phyloP scores from a whole-genome alignment of 1,140 invertebrate species.

The Drosophila seguyi region DNA sequence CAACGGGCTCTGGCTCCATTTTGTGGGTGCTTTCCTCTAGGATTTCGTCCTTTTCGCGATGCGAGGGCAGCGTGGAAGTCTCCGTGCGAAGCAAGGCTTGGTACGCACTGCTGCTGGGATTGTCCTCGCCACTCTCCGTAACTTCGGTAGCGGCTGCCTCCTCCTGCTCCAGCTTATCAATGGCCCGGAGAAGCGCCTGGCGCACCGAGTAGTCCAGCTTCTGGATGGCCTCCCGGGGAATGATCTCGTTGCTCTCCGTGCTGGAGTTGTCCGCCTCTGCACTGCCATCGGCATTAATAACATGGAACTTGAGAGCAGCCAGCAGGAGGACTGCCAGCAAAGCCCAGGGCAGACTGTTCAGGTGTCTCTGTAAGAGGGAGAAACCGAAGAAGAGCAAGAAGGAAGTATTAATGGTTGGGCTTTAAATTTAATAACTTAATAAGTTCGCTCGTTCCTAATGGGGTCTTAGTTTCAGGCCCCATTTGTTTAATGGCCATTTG shows the following conservation, averaged over 20 bases:
- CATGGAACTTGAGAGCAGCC: constrained; percentile 60
- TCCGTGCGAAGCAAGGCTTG: constrained; percentile 24
- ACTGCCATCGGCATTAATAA: constrained; percentile 39
- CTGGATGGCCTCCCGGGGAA: constrained; percentile 86
- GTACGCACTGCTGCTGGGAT: constrained; percentile 20
- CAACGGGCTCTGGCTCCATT: constrained; percentile 59
- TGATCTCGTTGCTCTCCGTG: constrained; percentile 85
- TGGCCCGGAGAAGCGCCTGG: constrained; percentile 89
- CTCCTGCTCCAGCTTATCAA: constrained; percentile 89
- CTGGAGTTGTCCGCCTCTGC: constrained; percentile 81
- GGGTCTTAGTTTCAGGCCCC: constrained; percentile 56
- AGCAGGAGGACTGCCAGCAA: constrained; percentile 59
- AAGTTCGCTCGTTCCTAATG: constrained; percentile 26
- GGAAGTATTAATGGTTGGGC: constrained; percentile 37
- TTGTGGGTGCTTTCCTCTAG: constrained; percentile 77
- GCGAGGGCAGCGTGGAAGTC: constrained; percentile 41
- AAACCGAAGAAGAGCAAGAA: constrained; percentile 6
- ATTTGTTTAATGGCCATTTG: constrained; percentile 58
- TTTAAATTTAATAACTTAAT: constrained; percentile 63
- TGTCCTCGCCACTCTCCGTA: constrained; percentile 52
- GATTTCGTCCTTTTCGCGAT: constrained; percentile 77
- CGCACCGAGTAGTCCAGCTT: constrained; percentile 89
- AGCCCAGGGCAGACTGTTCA: constrained; percentile 66
- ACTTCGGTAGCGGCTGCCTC: constrained; percentile 72
- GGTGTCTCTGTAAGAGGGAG: constrained; percentile 54